Conservation (phyloP, 2,113 vertebrate species). For the Tinamus guttatus region DNA sequence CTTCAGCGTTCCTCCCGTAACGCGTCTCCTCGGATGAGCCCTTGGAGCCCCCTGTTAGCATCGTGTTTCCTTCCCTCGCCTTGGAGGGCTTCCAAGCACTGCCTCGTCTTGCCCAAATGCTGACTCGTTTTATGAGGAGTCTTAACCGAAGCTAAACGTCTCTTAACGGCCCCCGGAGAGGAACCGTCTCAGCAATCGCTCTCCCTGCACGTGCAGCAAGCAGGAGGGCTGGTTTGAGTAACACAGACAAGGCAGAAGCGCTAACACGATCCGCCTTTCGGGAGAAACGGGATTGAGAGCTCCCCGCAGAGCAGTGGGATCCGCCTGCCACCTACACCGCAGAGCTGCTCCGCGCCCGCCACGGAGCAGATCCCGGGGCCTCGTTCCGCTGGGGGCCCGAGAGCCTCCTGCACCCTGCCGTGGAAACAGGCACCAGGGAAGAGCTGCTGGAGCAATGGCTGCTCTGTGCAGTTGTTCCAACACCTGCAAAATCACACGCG, state of each 20-base stretch:
- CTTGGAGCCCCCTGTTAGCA: not conserved
- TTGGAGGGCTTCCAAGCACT: not conserved
- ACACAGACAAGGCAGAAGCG: not conserved
- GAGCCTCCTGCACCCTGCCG: not conserved
- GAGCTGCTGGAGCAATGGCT: not conserved
- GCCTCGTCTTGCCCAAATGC: constrained; percentile 20
- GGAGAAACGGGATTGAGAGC: not conserved
- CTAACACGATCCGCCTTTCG: not conserved
- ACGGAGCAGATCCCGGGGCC: fast-evolving
- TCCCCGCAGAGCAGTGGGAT: fast-evolving
- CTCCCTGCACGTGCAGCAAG: not conserved
- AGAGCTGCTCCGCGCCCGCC: not conserved
- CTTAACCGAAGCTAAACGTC: constrained; percentile 8
- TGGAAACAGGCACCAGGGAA: not conserved
- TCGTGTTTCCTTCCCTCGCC: not conserved
- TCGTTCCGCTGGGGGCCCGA: not conserved
- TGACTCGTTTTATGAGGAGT: constrained; percentile 24
- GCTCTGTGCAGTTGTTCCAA: not conserved
- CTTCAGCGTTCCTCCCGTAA: not conserved
- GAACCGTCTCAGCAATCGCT: not conserved
- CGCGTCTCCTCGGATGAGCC: fast-evolving
- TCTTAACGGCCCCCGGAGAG: not conserved
- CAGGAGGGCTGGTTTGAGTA: not conserved
- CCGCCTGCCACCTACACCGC: not conserved
- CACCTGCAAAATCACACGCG: not conserved